Percentiles rank a stretch among this genome's conserved stretches.
These are phyloP conservation scores for Acheta domesticus DNA, from an alignment of 2,888 invertebrate genomes.

Conservation along the genomic window DNA sequence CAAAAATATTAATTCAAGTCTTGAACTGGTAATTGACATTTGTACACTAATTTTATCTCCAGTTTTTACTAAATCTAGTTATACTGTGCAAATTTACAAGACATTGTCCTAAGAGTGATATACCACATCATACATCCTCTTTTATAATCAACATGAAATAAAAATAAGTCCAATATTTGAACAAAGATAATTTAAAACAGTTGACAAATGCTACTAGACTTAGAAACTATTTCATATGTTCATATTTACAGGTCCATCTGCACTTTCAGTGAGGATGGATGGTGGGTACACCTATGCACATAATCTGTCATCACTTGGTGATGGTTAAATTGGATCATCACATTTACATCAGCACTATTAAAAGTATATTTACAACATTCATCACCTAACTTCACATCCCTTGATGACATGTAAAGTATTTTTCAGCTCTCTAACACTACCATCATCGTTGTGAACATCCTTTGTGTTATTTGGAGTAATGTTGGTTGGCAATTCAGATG, in stretches of 20 bases:
- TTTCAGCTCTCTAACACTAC: slow-evolving; percentile 19
- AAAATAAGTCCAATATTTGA: slow-evolving; percentile 31
- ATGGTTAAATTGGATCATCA: slow-evolving; percentile 23
- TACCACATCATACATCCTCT: slow-evolving; percentile 37
- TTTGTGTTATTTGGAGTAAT: slow-evolving; percentile 38
- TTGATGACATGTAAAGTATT: slow-evolving; percentile 62
- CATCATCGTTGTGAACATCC: slow-evolving; percentile 32
- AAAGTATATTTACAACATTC: slow-evolving; percentile 42
- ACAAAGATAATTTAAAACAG: slow-evolving; percentile 36
- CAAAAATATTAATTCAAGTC: slow-evolving; percentile 55
- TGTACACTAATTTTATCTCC: slow-evolving; percentile 47
- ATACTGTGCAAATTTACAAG: slow-evolving; percentile 42
- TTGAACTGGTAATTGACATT: slow-evolving; percentile 55
- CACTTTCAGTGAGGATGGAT: slow-evolving; percentile 30
- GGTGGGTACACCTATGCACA: slow-evolving; percentile 26
- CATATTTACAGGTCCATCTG: slow-evolving; percentile 43
- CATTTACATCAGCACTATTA: slow-evolving; percentile 22
- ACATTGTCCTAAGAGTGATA: slow-evolving; percentile 36
- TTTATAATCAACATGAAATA: slow-evolving; percentile 32
- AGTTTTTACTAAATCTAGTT: slow-evolving; percentile 33
- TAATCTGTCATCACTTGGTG: slow-evolving; percentile 34
- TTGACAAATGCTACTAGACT: slow-evolving; percentile 34
- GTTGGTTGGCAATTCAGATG: slow-evolving; percentile 41
- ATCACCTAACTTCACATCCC: slow-evolving; percentile 88
- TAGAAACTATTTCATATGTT: slow-evolving; percentile 42